Conservation (phyloP, 2,888 invertebrate species). For the Cheilosia pagana region DNA sequence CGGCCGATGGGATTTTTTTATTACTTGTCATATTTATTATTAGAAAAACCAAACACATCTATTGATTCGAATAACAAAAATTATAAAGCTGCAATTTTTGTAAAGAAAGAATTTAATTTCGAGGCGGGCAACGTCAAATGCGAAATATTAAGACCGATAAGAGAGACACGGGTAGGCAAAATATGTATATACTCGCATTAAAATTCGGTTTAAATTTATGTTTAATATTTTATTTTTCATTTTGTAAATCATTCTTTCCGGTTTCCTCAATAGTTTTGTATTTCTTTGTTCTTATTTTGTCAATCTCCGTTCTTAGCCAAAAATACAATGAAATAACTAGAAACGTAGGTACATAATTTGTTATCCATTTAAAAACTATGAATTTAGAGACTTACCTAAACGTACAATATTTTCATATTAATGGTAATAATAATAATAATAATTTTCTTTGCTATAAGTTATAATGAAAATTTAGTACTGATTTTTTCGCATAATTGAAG, state of each 20-base stretch:
- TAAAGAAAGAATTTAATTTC: too few species aligned
- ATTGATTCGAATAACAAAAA: too few species aligned
- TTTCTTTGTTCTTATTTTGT: constrained; percentile 45
- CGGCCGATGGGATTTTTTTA: too few species aligned
- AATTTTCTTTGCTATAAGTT: constrained; percentile 43
- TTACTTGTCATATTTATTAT: too few species aligned
- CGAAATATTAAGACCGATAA: background rate
- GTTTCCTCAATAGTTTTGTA: constrained; percentile 62
- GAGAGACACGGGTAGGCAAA: background rate
- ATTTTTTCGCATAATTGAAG: constrained; percentile 58
- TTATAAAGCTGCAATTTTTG: too few species aligned
- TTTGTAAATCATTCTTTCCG: constrained; percentile 74
- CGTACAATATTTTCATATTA: constrained; percentile 59
- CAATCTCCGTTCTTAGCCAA: constrained; percentile 57
- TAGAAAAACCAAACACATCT: too few species aligned
- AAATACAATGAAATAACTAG: constrained; percentile 68
- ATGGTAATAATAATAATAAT: constrained; percentile 61
- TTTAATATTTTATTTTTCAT: constrained; percentile 66
- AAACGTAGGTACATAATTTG: constrained; percentile 53
- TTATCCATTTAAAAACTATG: constrained; percentile 53
- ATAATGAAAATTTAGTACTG: constrained; percentile 66
- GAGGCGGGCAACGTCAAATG: too few species aligned
- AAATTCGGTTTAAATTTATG: constrained; percentile 19
- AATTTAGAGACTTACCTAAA: constrained; percentile 61
- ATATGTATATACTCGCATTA: background rate